Conservation (phyloP, 2,113 vertebrate genomes). For the Pollachius pollachius region DNA sequence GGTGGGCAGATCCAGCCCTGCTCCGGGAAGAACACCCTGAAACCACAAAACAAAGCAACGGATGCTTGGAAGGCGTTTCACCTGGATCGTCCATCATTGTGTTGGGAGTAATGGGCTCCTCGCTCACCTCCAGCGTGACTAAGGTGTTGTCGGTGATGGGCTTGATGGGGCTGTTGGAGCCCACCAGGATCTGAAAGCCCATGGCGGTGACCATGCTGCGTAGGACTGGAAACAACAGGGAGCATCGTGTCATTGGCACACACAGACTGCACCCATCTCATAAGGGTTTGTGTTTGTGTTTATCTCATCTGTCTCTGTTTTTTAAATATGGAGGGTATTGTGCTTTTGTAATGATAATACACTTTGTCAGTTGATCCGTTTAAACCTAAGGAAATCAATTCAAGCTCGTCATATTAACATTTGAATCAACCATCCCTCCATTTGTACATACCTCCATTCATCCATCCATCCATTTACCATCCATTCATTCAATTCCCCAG, state of each 20-base stretch:
- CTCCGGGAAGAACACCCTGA: conserved; percentile 72
- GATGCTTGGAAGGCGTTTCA: too few species aligned
- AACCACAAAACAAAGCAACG: conserved; percentile 16
- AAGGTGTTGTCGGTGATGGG: conserved; percentile 63
- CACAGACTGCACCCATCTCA: too few species aligned
- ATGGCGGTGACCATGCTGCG: conserved; percentile 76
- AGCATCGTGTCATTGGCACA: too few species aligned
- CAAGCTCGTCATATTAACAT: too few species aligned
- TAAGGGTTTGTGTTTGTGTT: too few species aligned
- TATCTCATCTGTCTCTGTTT: too few species aligned
- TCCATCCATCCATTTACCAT: not conserved
- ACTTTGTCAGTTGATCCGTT: too few species aligned
- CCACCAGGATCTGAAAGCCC: conserved; percentile 76
- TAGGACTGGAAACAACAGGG: conserved; percentile 60
- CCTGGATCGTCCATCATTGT: too few species aligned
- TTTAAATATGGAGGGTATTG: too few species aligned
- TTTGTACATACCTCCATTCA: not conserved
- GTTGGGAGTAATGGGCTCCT: too few species aligned
- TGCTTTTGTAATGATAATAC: too few species aligned
- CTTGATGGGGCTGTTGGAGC: conserved; percentile 69
- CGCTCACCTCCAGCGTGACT: conserved; percentile 73
- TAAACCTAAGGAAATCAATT: too few species aligned
- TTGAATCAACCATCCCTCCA: not conserved
- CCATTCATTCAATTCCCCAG: not conserved
- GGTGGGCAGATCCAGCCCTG: conserved; percentile 66